phyloP scores from a whole-genome alignment of 2,797 vertebrate species.

The Pyrocephalus nanus region DNA sequence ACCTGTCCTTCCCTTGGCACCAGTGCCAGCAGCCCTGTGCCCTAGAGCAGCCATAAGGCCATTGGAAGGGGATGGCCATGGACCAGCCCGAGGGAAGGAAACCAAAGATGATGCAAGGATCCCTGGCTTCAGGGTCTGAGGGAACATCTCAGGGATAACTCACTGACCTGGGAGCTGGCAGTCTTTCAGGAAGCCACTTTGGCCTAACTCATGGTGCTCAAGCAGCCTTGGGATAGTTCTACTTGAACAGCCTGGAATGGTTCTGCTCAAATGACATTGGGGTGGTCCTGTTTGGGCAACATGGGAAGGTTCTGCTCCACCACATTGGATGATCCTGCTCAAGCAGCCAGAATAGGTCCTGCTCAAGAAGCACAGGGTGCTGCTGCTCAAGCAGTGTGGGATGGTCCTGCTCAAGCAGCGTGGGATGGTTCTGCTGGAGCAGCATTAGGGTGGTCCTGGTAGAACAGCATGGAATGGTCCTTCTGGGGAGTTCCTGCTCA shows the following conservation, averaged over 20 bases:
- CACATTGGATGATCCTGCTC: not conserved
- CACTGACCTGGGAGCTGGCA: not conserved
- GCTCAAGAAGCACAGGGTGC: not conserved
- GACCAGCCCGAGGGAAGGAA: not conserved
- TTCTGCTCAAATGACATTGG: not conserved
- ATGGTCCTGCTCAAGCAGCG: not conserved
- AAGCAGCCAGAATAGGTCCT: not conserved
- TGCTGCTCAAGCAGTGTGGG: not conserved
- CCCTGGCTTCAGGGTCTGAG: not conserved
- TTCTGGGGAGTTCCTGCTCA: not conserved
- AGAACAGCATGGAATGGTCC: not conserved
- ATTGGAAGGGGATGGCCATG: not conserved
- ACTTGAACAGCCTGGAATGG: not conserved
- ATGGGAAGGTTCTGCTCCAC: not conserved
- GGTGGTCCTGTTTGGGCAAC: not conserved
- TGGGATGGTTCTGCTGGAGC: not conserved
- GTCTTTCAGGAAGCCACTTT: slow-evolving; percentile 1
- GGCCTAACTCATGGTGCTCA: not conserved
- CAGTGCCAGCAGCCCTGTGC: not conserved
- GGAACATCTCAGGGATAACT: not conserved
- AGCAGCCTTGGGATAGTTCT: not conserved
- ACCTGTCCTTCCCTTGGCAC: not conserved
- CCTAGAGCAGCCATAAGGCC: not conserved
- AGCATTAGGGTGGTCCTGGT: not conserved
- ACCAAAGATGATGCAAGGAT: not conserved